Evolutionary conservation across 2,888 invertebrate genomes (phyloP), one percentile per base, ranked within the genome.

Genomic region (Erpobdella octoculata): DNA sequence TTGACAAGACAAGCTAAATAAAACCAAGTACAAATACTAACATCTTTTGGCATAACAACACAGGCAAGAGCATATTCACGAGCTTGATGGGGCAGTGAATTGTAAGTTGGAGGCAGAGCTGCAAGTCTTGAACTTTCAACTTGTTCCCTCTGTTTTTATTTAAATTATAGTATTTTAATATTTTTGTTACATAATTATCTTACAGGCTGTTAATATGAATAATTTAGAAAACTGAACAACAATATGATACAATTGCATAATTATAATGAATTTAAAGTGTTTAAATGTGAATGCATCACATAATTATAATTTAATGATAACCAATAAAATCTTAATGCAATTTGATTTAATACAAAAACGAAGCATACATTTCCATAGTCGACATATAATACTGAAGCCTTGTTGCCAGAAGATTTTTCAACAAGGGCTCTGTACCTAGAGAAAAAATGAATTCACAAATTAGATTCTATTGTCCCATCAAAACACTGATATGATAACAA

Each of bases 321-420:
- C n/a, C n/a, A n/a, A n/a, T n/a, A n/a, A n/a, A n/a, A n/a, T n/a
- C n/a, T n/a, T n/a, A n/a, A n/a, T n/a, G n/a, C n/a, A n/a, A n/a
- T n/a, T n/a, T n/a, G n/a, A n/a, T n/a, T 6, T 53, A 25, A 6
- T 25, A 3, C 1, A n/a, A 12, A 58, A 38, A 18, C n/a, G 18
- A 8, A 62, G 80, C 85, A 80, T 78, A 85, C 85, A 83, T 98
- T 98, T 77, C 98, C 98, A 81, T 93, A 98, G 83, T 98, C 98
- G 77, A 97, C 88, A 85, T 93, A 98, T 75, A 91, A 87, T 38
- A 98, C 90, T 70, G 88, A 88, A 18, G 89, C 89, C 79, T 89
- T 89, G 73, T 88, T 87, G 46, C 90, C 89, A 1, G 89, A 90
- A 73, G 84, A 83, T 53, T 87, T 87, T 80, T 94, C 93, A n/a